Conservation (phyloP, 2,113 vertebrate species). For the Ciconia boyciana region DNA sequence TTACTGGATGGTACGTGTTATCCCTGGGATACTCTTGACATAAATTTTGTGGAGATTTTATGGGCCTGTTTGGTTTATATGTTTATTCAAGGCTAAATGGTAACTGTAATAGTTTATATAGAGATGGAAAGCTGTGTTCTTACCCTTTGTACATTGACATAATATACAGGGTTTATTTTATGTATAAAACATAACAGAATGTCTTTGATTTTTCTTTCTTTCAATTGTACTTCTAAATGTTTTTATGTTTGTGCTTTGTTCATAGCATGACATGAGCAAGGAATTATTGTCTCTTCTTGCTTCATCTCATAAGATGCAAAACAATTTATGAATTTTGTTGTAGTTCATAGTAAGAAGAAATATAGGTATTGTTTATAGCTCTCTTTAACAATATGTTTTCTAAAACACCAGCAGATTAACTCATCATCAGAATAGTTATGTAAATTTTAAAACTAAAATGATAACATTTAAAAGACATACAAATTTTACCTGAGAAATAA, state of each 20-base stretch:
- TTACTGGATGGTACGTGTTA: not conserved
- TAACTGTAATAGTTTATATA: not conserved
- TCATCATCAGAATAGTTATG: not conserved
- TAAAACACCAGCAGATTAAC: not conserved
- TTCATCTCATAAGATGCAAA: not conserved
- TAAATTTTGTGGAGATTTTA: not conserved
- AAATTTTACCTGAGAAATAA: not conserved
- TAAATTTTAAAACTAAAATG: not conserved
- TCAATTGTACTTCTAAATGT: not conserved
- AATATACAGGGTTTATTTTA: not conserved
- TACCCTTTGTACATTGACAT: not conserved
- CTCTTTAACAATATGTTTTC: not conserved
- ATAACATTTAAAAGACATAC: not conserved
- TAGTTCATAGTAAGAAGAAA: not conserved
- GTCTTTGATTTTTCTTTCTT: not conserved
- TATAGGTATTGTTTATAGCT: not conserved
- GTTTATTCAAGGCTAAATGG: not conserved
- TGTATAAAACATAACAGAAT: not conserved
- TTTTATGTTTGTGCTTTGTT: not conserved
- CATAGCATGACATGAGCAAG: not conserved
- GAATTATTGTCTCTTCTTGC: not conserved
- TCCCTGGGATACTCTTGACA: not conserved
- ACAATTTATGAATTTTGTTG: not conserved
- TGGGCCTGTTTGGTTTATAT: not conserved
- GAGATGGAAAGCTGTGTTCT: not conserved